Evolutionary conservation across 2,888 invertebrate genomes (phyloP).

Genomic region (Epirrhoe tristata): DNA sequence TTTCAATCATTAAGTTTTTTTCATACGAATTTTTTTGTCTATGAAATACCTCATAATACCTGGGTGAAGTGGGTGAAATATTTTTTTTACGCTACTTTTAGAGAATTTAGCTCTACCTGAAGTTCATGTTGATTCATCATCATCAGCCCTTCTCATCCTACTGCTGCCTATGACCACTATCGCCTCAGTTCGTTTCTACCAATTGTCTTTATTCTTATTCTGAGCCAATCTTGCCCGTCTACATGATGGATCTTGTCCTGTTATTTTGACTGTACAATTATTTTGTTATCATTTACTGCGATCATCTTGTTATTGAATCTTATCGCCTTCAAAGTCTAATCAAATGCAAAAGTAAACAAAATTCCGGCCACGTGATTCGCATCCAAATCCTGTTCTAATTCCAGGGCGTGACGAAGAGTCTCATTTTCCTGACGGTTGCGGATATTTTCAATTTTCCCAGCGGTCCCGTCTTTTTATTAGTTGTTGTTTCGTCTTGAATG

Average conservation of each 20-base stretch:
- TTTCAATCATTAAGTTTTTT: too few species aligned
- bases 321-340: slow-evolving; percentile 43
- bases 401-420: slow-evolving; percentile 77
- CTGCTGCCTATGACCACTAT: too few species aligned
- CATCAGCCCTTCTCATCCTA: too few species aligned
- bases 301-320: slow-evolving; percentile 6
- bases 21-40: too few species aligned
- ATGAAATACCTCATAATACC: too few species aligned
- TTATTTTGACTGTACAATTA: neutral
- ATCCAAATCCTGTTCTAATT: slow-evolving; percentile 75
- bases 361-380: slow-evolving; percentile 73
- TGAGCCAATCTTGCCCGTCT: too few species aligned
- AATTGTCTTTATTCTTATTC: neutral
- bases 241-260: neutral
- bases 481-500: slow-evolving; percentile 82
- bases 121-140: too few species aligned
- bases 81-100: too few species aligned
- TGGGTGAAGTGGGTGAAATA: too few species aligned
- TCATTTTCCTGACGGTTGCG: slow-evolving; percentile 82
- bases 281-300: neutral
- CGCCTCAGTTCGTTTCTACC: too few species aligned
- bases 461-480: slow-evolving; percentile 81
- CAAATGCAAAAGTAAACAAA: slow-evolving; percentile 80
- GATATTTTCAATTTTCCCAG: slow-evolving; percentile 84
- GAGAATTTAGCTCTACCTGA: too few species aligned